Base-by-base conservation (phyloP, 2,797 vertebrate genomes). In the Parambassis ranga region DNA sequence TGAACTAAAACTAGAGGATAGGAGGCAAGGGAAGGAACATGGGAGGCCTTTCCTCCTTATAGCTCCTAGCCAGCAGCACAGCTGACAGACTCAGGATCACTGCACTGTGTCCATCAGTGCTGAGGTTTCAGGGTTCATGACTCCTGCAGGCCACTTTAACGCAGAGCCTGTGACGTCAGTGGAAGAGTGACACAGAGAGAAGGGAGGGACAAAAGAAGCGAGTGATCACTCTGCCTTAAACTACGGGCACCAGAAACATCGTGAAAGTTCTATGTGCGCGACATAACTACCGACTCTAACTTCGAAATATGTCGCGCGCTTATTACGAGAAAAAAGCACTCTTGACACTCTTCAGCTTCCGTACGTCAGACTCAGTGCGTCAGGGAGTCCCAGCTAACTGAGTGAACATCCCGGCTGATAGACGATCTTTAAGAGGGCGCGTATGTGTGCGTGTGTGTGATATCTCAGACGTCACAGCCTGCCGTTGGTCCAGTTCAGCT, bases 391-490 rank as follows among this genome's bases (percentile, higher is more conserved):
- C n/a, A n/a, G n/a, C n/a, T n/a, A n/a, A 27, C 26, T 0, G 49
- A 55, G 64, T 67, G 42, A 44, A 0, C 1, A 11, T 79, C 57
- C 8, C 20, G 11, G 1, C 0, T 0, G 16, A 57, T 36, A 66
- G 33, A 77, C 67, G 71, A 83, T 79, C 72, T 83, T 4, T 7
- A 60, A 3, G 2, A 10, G 24, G n/a, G n/a, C n/a, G 51, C 15
- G 39, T 10, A 3, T 2, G 36, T 14, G 41, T 3, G 65, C 4
- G 55, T 5, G 53, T 7, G 53, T 3, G 71, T 3, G 67, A 15
- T 46, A 50, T 42, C 51, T 32, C 44, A 49, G 56, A 88, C 87
- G 84, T 88, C 84, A 89, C 75, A 64, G 72, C 31, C 71, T 60
- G 68, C 65, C 67, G 84, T 84, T 70, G 60, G 76, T 65, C 71